Evolutionary conservation across 2,888 invertebrate species (phyloP).

Genomic region (Melanostoma mellinum): DNA sequence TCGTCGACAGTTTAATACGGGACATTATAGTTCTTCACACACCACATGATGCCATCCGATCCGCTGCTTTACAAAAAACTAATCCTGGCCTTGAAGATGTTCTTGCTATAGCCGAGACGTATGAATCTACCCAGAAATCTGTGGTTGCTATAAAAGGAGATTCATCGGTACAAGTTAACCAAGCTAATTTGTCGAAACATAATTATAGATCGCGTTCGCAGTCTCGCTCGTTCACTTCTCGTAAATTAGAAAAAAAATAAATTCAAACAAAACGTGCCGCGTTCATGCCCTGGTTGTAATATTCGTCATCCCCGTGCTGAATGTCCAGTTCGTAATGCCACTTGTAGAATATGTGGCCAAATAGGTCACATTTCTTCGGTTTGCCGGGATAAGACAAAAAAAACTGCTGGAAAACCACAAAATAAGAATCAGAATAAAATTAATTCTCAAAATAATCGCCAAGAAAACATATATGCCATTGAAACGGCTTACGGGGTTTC

Average conservation of each 20-base stretch:
- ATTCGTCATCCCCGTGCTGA: neutral
- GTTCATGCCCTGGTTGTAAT: neutral
- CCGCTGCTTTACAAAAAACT: conserved; percentile 22
- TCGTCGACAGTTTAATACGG: conserved; percentile 45
- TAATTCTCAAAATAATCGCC: neutral
- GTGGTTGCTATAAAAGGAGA: neutral
- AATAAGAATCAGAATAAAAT: neutral
- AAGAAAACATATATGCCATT: conserved; percentile 2
- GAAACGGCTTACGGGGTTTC: neutral
- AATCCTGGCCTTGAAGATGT: conserved; percentile 24
- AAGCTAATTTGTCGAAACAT: neutral
- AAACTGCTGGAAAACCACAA: neutral
- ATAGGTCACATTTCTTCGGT: neutral
- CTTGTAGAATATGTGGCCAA: neutral
- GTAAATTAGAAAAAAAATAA: neutral
- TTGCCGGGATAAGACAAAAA: neutral
- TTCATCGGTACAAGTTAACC: too few relatives aligned
- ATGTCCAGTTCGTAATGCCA: neutral
- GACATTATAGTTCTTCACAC: conserved; percentile 24
- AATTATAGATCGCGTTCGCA: neutral
- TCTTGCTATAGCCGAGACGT: conserved; percentile 12
- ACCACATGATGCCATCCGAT: conserved; percentile 24
- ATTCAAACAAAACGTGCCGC: neutral
- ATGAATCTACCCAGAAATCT: conserved; percentile 26
- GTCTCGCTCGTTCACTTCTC: neutral